Evolutionary conservation across 2,113 vertebrate species (phyloP), one percentile per base, ranked within the genome.

Genomic region (Hippoglossus stenolepis): DNA sequence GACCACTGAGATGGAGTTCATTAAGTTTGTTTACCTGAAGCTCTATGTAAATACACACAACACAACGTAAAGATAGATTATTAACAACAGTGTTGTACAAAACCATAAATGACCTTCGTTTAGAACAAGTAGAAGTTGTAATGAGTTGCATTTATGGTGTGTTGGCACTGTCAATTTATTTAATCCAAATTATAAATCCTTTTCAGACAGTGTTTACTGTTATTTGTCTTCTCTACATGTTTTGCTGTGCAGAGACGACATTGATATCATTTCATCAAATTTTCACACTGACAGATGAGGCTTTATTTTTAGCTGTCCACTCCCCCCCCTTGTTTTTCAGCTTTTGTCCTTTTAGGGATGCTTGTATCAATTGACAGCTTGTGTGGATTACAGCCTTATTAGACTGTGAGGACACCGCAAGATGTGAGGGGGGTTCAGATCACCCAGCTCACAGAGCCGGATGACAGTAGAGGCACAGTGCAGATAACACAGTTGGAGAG

Each of bases 291-390:
- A 89, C 92, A 92, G 92, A 87, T 89, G 90, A 91, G 82, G 80
- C 89, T 93, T 94, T 93, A 94, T 93, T 93, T 93, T 92, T 93
- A 93, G 91, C 89, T 87, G 35, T 75, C 86, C 89, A 87, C 82
- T 91, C 89, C 28, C 28, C 81, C 86, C 83, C 80, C 78, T 80
- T 89, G 73, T 87, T 86, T 87, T 88, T 73, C 68, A n/a, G 62
- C 75, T 84, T 84, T 86, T 90, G 85, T 93, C 90, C 89, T 92
- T 92, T 87, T 93, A 92, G 88, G 90, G 91, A 94, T 84, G 90
- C 92, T 92, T 94, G 93, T 94, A 95, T 94, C 93, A 94, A 94
- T 91, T 94, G 93, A 94, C 95, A 95, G 94, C 93, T 95, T 94
- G 94, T 94, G 93, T 92, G 94, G 94, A 94, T 95, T 94, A 94